Percentiles rank a stretch among this genome's conserved stretches.
Evolutionary conservation across 2,888 invertebrate species (phyloP).

Genomic region (Heliconius ethilla): DNA sequence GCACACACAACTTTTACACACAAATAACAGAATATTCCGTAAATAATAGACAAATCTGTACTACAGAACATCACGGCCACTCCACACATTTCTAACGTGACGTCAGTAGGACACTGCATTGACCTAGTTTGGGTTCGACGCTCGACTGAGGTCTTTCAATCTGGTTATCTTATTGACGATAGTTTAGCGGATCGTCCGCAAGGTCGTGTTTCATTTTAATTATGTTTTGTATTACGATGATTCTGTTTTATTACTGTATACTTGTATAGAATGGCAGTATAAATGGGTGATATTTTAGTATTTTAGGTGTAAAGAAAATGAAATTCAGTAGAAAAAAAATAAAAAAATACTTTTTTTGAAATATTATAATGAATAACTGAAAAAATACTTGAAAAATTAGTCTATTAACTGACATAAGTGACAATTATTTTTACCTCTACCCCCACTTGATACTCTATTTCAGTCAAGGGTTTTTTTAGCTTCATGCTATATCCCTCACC

Average conservation of each 20-base stretch:
- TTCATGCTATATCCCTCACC: too few relatives aligned
- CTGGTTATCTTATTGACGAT: slow-evolving; percentile 44
- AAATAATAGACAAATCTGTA: slow-evolving; percentile 25
- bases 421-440: too few relatives aligned
- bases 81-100: slow-evolving; percentile 45
- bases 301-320: not conserved
- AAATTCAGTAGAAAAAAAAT: too few relatives aligned
- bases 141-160: slow-evolving; percentile 68
- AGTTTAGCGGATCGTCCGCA: slow-evolving; percentile 38
- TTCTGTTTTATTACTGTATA: slow-evolving; percentile 13
- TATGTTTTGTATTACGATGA: slow-evolving; percentile 22
- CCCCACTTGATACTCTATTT: too few relatives aligned
- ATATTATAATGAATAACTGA: too few relatives aligned
- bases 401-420: too few relatives aligned
- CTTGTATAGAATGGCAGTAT: not conserved
- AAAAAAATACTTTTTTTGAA: not conserved
- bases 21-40: slow-evolving; percentile 13
- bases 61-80: slow-evolving; percentile 34
- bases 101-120: slow-evolving; percentile 63
- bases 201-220: slow-evolving; percentile 30
- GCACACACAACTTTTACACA: not conserved
- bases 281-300: not conserved
- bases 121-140: slow-evolving; percentile 78
- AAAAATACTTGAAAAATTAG: too few relatives aligned
- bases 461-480: too few relatives aligned